phyloP scores from a whole-genome alignment of 2,113 vertebrate genomes.

The Brevimyrus niger region DNA sequence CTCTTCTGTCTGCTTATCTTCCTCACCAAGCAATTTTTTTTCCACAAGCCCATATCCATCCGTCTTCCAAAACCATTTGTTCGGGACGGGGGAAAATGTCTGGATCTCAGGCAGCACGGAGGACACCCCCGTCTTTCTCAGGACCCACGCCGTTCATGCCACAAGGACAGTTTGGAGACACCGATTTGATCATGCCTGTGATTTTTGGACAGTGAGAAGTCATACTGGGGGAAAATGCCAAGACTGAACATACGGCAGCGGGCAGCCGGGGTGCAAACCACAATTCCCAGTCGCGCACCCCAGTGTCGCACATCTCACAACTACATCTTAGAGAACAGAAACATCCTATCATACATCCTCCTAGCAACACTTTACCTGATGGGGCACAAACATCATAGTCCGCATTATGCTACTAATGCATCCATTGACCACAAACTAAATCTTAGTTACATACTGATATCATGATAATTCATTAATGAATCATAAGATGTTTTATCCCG shows the following conservation, averaged over 20 bases:
- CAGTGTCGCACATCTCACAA: not conserved
- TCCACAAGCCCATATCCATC: not conserved
- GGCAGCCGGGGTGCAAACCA: not conserved
- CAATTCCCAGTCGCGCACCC: not conserved
- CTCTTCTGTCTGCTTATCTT: not conserved
- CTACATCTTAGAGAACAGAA: not conserved
- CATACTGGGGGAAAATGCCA: not conserved
- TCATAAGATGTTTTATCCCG: not conserved
- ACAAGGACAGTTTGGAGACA: not conserved
- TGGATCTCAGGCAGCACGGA: not conserved
- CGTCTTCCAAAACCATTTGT: not conserved
- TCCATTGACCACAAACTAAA: no score
- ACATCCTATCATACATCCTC: not conserved
- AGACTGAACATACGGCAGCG: not conserved
- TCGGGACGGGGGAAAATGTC: not conserved
- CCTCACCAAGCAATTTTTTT: not conserved
- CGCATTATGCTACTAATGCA: no score
- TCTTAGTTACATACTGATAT: no score
- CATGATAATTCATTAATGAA: no score
- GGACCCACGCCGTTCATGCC: not conserved
- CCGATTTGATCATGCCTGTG: not conserved
- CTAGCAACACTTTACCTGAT: not conserved
- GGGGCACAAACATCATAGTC: not conserved
- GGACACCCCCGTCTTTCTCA: not conserved
- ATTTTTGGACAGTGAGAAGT: not conserved